Base-by-base conservation (phyloP, 1,140 invertebrate genomes). In the Dendrolimus punctatus region DNA sequence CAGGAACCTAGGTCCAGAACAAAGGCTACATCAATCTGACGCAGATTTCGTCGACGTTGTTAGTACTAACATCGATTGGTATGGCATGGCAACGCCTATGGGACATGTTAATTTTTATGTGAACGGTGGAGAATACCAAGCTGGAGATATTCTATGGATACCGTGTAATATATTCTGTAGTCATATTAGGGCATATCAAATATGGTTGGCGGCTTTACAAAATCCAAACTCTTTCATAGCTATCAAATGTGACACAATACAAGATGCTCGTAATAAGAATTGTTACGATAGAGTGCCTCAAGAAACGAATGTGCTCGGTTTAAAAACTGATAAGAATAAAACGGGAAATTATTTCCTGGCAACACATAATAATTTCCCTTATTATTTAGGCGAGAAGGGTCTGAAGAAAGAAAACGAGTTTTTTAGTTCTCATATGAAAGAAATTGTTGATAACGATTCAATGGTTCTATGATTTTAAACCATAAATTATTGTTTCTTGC, bases 81-180 rank as follows among this genome's bases (percentile, higher is more conserved):
- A 90, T 58, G 93, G 93, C 0, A 92, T 92, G 66, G 78, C 89
- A 2, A 88, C 89, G 44, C 89, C 88, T 0, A 76, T 90, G 2
- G 93, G 92, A 0, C 90, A 93, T 71, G 65, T 76, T 4, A 77
- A 79, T 74, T 92, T 93, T 68, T 94, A 93, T 62, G 88, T 93
- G 0, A 94, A 94, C 62, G 93, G 93, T 2, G 93, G 93, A 0
- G 86, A 89, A 53, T 66, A 87, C 8, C 93, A 95, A 62, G 92
- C 93, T 0, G 91, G 90, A 0, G 68, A 74, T 8, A 1, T 82
- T 4, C 44, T 69, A 8, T 76, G 70, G 71, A 49, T 67, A 5
- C 66, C 68, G 0, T 84, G 80, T 23, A 67, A 62, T 38, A 44
- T 68, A 0, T 5, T 81, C 0, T 81, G 80, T 47, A 80, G 78